Evolutionary conservation across 2,797 vertebrate species (phyloP).

Genomic region (Ciconia nigra): DNA sequence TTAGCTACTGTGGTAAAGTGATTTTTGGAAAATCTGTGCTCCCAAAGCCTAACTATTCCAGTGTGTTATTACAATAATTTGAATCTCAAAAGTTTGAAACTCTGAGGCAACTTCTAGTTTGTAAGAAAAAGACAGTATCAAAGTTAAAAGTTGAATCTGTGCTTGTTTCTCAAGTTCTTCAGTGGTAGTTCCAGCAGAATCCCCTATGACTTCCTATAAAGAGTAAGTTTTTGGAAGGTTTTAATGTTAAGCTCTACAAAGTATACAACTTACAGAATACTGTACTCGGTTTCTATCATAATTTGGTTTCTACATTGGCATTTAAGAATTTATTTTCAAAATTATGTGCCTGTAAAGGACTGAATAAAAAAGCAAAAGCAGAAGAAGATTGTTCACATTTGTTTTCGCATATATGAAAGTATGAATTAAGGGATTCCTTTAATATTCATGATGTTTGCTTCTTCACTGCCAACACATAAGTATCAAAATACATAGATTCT

Average conservation of each 20-base stretch:
- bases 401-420: neutral
- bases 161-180: neutral
- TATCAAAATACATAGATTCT: neutral
- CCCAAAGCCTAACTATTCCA: neutral
- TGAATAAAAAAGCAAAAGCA: neutral
- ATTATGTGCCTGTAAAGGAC: neutral
- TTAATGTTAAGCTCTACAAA: constrained; percentile 39
- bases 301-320: neutral
- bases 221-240: constrained; percentile 33
- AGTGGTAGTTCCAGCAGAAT: neutral
- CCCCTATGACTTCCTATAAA: neutral
- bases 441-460: neutral
- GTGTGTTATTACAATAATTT: neutral
- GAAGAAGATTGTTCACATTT: neutral
- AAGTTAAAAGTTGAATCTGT: neutral
- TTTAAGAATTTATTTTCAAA: neutral
- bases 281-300: constrained; percentile 11
- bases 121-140: neutral
- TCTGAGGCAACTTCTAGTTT: neutral
- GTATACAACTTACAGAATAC: neutral
- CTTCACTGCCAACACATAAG: neutral
- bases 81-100: neutral
- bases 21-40: neutral
- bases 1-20: neutral
- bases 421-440: neutral